Base-by-base conservation (phyloP, 2,888 invertebrate species). In the Cephus nigrinus region DNA sequence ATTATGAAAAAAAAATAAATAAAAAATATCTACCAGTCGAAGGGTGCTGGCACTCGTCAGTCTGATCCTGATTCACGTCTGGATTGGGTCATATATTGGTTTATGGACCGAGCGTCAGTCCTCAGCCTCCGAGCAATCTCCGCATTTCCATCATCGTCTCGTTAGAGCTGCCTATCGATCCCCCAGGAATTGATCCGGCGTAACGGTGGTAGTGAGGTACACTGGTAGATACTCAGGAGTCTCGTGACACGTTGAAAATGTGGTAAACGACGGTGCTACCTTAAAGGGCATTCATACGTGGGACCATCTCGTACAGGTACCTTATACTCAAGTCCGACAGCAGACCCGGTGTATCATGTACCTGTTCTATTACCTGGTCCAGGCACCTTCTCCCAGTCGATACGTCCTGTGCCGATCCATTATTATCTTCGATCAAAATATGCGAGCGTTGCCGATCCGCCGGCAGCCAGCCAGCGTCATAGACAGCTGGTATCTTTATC, bases 401-500 rank as follows among this genome's bases (percentile, higher is more conserved):
- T 55, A 55, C 55, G 55, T 55, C 55, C 55, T 55, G 2, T 23
- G 5, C 55, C 23, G 55, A 55, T 55, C 55, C 55, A 55, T 55
- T 55, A 55, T 55, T 55, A 71, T 71, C 71, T 71, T 15, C 12
- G 32, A 71, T 71, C 71, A 31, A 71, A 71, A 74, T 74, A 74
- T 74, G 36, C 36, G 30, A 33, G 74, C 74, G 55, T 9, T 55
- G 55, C 55, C 55, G 9, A 55, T 55, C 55, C 55, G 55, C 55
- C 55, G 74, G n/a, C 74, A 35, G 30, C 74, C 74, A 12, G 74
- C 35, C 82, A 83, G 84, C 86, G 85, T 89, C 89, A 89, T 87
- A 86, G 86, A 86, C 85, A 83, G 85, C 87, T 89, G 87, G 86
- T 88, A 90, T 90, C 89, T 89, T 88, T 89, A 89, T 88, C 88